phyloP scores from a whole-genome alignment of 2,113 vertebrate species.

The Oenanthe melanoleuca region DNA sequence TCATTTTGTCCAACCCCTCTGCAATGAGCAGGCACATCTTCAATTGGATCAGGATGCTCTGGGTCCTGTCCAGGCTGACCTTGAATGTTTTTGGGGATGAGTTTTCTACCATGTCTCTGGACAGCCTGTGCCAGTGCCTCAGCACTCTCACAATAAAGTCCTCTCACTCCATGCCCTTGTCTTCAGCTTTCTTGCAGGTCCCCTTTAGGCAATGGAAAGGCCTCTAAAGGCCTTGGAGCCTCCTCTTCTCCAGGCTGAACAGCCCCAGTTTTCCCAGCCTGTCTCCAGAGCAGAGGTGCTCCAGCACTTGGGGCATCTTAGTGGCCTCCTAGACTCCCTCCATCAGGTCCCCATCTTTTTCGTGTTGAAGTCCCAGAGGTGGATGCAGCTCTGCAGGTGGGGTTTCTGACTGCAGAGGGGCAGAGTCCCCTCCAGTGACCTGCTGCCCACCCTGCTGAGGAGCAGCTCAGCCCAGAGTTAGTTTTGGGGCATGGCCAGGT shows the following conservation, averaged over 20 bases:
- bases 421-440: fast-evolving
- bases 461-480: neutral
- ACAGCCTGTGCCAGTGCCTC: neutral
- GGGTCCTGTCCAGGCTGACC: fast-evolving
- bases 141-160: neutral
- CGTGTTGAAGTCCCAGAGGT: neutral
- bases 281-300: neutral
- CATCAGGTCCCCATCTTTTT: neutral
- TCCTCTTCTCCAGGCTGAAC: neutral
- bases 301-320: neutral
- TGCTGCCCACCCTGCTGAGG: neutral
- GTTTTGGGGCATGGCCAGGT: neutral
- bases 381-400: neutral
- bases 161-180: fast-evolving
- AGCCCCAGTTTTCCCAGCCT: neutral
- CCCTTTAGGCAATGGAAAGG: neutral
- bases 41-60: neutral
- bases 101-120: neutral
- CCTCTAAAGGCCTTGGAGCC: neutral
- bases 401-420: fast-evolving
- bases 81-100: neutral
- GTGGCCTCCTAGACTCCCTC: neutral
- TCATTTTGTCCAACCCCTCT: neutral
- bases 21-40: neutral
- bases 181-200: neutral